Evolutionary conservation across 2,113 vertebrate species (phyloP), one percentile per base, ranked within the genome.

Genomic region (Ahaetulla prasina): DNA sequence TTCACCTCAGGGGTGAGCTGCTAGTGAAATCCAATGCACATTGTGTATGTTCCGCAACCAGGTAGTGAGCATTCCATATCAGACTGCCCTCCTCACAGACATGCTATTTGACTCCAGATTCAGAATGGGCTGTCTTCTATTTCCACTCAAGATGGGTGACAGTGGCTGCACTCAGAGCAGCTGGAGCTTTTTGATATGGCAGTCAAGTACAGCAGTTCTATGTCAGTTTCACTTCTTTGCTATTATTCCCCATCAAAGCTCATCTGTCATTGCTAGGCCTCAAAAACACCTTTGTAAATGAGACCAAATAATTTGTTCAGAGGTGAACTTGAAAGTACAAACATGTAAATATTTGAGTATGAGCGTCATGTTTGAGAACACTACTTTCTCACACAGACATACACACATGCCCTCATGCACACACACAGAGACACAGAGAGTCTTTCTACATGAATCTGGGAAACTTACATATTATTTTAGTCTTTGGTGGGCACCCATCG

Each of bases 281-380:
- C 30, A 92, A 91, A 93, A 95, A 97, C 95, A 96, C 96, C 95
- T 97, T 97, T 95, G 96, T 96, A 97, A 97, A 97, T 96, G 96
- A 96, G 97, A 96, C 96, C 97, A 97, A 97, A 97, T 96, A 97
- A 96, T 97, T 96, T 95, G 95, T 96, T 96, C 96, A 94, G 94
- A 95, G 96, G 96, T 96, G 96, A 95, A 94, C 95, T 92, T 87
- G 6, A 96, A 93, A 97, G 95, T 96, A 96, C 96, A 97, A 97
- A 96, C 95, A 96, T 63, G 96, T 97, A 97, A 97, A 97, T 97
- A 97, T 97, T 97, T 97, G 95, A 97, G 96, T 96, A 96, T 96
- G 96, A 96, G 95, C 96, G 96, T 97, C 96, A 97, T 96, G 95
- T 97, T 96, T 96, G 96, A 96, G 94, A 97, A 95, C 94, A 43